Evolutionary conservation across 2,113 vertebrate genomes (phyloP), one percentile per base, ranked within the genome.

Genomic region (Bubo blakistoni): DNA sequence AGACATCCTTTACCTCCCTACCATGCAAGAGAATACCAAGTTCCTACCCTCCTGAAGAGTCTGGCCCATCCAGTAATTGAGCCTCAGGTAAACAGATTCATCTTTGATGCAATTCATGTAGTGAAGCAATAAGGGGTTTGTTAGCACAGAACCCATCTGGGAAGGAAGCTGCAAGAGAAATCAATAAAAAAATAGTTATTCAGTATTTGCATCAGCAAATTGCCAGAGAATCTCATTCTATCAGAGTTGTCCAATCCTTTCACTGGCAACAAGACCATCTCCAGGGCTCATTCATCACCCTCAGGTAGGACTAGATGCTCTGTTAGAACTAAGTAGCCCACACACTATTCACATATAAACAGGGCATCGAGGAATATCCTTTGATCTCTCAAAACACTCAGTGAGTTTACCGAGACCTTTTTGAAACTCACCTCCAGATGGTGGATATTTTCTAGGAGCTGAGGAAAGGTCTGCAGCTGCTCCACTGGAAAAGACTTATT

Each of bases 101-200:
- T 99, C 99, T 97, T 96, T 99, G 69, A 99, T 92, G 90, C 98
- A 99, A 91, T 99, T 99, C 88, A 99, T 96, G 94, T 99, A 99
- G 84, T 99, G 99, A 93, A 99, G 98, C 6, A 99, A 95, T 78
- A 99, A 96, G 73, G 98, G 98, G 82, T 97, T 99, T 61, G 98
- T 98, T 73, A 99, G 94, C 92, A 99, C 98, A 40, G 99, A 99
- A 63, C 99, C 99, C 98, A 99, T 99, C 98, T 98, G 99, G 90
- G 99, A 98, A 27, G 99, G 99, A 89, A 99, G 98, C 99, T 99
- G 97, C 81, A 96, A 95, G 71, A 81, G 47, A 76, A 92, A 83
- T 38, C 34, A 88, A 59, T 42, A 81, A 69, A 86, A 66, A 16
- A 59, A 36, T 52, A 82, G 72, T 66, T 72, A 74, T 73, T 77